A percentile compares a stretch with the other conserved stretches of the same genome.
Evolutionary conservation across 2,797 vertebrate species (phyloP).

Genomic region (Novumbra hubbsi): DNA sequence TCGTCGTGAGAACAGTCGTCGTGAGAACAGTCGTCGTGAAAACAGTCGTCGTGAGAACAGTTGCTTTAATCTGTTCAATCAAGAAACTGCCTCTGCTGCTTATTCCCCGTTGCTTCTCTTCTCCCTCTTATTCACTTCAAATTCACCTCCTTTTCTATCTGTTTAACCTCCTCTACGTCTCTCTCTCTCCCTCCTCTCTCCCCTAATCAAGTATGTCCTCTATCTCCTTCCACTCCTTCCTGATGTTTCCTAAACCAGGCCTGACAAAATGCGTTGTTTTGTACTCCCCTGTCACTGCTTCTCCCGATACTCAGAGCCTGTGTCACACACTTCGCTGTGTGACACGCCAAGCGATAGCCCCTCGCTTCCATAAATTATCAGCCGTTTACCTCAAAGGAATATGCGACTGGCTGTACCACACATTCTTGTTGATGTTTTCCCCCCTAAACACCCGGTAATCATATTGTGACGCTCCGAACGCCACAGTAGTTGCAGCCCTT

Average conservation of each 20-base stretch:
- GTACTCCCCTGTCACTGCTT: not conserved
- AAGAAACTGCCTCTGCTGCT: not conserved
- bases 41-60: not conserved
- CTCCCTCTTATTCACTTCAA: not conserved
- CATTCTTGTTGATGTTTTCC: not conserved
- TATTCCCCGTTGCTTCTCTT: not conserved
- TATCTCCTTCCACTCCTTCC: not conserved
- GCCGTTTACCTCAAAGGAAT: conserved; percentile 2
- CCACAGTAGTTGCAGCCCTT: not conserved
- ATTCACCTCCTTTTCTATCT: not conserved
- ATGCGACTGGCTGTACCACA: not conserved
- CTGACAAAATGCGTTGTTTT: not conserved
- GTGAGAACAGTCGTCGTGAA: not conserved
- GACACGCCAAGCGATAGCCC: not conserved
- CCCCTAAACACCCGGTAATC: not conserved
- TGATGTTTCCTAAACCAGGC: not conserved
- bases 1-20: not conserved
- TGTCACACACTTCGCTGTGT: not conserved
- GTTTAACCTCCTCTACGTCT: not conserved
- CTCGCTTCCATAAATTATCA: not conserved
- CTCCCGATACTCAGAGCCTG: not conserved
- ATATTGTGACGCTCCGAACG: not conserved
- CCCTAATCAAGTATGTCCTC: not conserved
- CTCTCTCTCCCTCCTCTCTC: not conserved
- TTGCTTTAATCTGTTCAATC: not conserved